These are phyloP conservation scores for Pheosia gnoma DNA, from an alignment of 2,888 invertebrate genomes.

Conservation along the genomic window DNA sequence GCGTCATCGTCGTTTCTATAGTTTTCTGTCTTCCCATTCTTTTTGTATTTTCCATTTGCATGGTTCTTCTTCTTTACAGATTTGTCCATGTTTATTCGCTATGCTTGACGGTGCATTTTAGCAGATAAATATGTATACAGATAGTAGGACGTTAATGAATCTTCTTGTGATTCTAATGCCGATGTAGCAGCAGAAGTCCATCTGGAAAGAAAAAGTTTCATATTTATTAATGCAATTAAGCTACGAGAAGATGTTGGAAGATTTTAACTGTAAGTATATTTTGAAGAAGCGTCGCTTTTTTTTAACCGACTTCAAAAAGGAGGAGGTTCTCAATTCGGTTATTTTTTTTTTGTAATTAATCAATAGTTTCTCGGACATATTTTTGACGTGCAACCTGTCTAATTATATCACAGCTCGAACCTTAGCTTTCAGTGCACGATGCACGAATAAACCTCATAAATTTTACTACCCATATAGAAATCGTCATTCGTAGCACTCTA, in stretches of 20 bases:
- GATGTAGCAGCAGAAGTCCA: slow-evolving; percentile 35
- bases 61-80: slow-evolving; percentile 72
- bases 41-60: slow-evolving; percentile 76
- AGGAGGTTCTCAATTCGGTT: too few species aligned
- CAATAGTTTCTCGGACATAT: too few species aligned
- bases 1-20: slow-evolving; percentile 70
- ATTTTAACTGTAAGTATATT: too few species aligned
- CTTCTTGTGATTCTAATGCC: slow-evolving; percentile 23
- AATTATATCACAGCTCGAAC: too few species aligned
- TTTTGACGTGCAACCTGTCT: too few species aligned
- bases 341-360: too few species aligned
- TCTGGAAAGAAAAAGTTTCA: slow-evolving; percentile 47
- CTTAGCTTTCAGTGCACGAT: too few species aligned
- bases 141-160: slow-evolving; percentile 23
- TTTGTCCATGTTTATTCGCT: slow-evolving; percentile 72
- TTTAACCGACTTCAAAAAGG: too few species aligned
- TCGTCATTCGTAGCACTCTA: slow-evolving; percentile 31
- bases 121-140: slow-evolving; percentile 20
- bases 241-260: slow-evolving; percentile 5
- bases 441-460: slow-evolving; percentile 3
- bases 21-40: slow-evolving; percentile 69
- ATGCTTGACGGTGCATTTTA: slow-evolving; percentile 21
- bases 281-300: too few species aligned
- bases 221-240: slow-evolving; percentile 21
- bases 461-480: slow-evolving; percentile 36